phyloP scores from a whole-genome alignment of 2,888 invertebrate species.

The Cephus sareptanus region DNA sequence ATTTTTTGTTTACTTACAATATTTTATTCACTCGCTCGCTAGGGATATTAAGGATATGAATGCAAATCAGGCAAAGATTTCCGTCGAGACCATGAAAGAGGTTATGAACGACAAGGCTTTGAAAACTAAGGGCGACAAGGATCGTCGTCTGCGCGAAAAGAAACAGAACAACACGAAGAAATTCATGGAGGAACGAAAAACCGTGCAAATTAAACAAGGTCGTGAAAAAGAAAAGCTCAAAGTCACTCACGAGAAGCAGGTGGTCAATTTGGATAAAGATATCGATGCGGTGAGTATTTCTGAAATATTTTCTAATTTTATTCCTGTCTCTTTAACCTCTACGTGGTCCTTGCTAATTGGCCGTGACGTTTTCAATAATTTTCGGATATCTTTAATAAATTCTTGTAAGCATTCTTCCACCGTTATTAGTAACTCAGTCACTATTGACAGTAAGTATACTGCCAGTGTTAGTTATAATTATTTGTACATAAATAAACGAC shows the following conservation, averaged over 20 bases:
- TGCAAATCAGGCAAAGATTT: conserved; percentile 73
- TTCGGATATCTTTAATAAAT: neutral
- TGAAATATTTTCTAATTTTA: neutral
- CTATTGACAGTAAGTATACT: neutral
- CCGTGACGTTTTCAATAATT: neutral
- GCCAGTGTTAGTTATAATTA: neutral
- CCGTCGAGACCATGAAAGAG: conserved; percentile 75
- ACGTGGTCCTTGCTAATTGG: neutral
- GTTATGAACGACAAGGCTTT: conserved; percentile 75
- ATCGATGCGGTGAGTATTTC: conserved; percentile 61
- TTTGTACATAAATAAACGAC: neutral
- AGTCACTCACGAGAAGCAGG: conserved; percentile 71
- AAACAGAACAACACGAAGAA: conserved; percentile 75
- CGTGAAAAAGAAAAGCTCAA: conserved; percentile 71
- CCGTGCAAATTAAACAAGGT: conserved; percentile 70
- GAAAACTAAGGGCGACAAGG: conserved; percentile 76
- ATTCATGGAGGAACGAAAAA: conserved; percentile 73
- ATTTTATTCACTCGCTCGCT: neutral
- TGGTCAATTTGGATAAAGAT: conserved; percentile 66
- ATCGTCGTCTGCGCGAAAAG: conserved; percentile 71
- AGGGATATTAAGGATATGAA: conserved; percentile 76
- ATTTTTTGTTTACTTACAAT: neutral
- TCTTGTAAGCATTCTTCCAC: neutral
- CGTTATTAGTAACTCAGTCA: neutral
- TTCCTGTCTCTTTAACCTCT: neutral